phyloP scores from a whole-genome alignment of 2,797 vertebrate genomes.

The Holocentrus rufus region DNA sequence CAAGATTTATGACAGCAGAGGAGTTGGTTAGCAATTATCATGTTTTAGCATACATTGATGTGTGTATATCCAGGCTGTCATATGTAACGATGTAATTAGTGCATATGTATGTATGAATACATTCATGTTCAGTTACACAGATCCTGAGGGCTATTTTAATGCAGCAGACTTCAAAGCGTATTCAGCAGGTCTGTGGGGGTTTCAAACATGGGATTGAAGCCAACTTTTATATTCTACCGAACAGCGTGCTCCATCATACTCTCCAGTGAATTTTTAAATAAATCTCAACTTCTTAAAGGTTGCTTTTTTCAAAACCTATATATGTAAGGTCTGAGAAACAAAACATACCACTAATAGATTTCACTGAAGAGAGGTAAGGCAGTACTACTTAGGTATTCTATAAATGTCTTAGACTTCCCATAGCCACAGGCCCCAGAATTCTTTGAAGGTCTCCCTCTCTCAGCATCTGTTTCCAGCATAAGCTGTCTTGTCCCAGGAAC shows the following conservation, averaged over 20 bases:
- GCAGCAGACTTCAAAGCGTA: conserved; percentile 66
- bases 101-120: conserved; percentile 48
- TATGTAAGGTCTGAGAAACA: conserved; percentile 28
- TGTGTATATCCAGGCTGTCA: conserved; percentile 29
- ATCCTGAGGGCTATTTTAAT: conserved; percentile 60
- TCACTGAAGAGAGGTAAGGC: conserved; percentile 15
- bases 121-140: conserved; percentile 57
- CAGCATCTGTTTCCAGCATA: no score
- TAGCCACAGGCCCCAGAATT: not conserved
- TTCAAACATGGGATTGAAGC: conserved; percentile 45
- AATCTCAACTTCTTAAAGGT: conserved; percentile 32
- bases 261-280: conserved; percentile 49
- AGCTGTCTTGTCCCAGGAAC: no score
- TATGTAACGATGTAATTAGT: conserved; percentile 49
- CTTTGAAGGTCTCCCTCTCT: not conserved
- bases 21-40: conserved; percentile 23
- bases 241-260: conserved; percentile 40
- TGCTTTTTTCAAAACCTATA: conserved; percentile 16
- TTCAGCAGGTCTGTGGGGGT: conserved; percentile 49
- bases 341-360: conserved; percentile 5
- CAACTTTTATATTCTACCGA: conserved; percentile 42
- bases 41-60: conserved; percentile 20
- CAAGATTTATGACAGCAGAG: not conserved
- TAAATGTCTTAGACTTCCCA: not conserved
- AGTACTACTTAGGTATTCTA: not conserved